phyloP scores from a whole-genome alignment of 2,797 vertebrate genomes.

The Staurois parvus region DNA sequence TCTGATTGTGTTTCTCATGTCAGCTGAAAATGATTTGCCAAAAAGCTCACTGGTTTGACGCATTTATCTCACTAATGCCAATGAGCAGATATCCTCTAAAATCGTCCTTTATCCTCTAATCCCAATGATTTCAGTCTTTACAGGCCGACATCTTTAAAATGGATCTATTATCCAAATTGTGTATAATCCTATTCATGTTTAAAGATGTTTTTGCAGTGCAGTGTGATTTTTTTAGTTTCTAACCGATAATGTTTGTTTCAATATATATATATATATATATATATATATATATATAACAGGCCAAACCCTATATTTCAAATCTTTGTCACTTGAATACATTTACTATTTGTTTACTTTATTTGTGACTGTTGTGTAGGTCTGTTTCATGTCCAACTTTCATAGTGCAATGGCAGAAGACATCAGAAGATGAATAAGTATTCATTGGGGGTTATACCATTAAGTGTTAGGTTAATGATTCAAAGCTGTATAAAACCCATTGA shows the following conservation, averaged over 20 bases:
- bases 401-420: too few species aligned
- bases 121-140: conserved; percentile 44
- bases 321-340: too few species aligned
- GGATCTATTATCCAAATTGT: conserved; percentile 45
- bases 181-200: conserved; percentile 40
- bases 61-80: conserved; percentile 41
- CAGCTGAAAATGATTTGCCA: conserved; percentile 35
- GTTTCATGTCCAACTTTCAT: not conserved
- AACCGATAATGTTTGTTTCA: not conserved
- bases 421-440: not conserved
- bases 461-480: too few species aligned
- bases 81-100: conserved; percentile 38
- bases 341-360: too few species aligned
- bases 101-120: conserved; percentile 46
- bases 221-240: conserved; percentile 22
- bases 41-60: conserved; percentile 28
- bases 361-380: too few species aligned
- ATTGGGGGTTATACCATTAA: not conserved
- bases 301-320: not conserved
- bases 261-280: too few species aligned
- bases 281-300: not conserved
- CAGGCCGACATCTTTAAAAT: conserved; percentile 22
- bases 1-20: conserved; percentile 26
- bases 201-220: conserved; percentile 13
- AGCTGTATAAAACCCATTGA: too few species aligned